Evolutionary conservation across 2,113 vertebrate species (phyloP), one percentile per base, ranked within the genome.

Genomic region (Thymallus thymallus): DNA sequence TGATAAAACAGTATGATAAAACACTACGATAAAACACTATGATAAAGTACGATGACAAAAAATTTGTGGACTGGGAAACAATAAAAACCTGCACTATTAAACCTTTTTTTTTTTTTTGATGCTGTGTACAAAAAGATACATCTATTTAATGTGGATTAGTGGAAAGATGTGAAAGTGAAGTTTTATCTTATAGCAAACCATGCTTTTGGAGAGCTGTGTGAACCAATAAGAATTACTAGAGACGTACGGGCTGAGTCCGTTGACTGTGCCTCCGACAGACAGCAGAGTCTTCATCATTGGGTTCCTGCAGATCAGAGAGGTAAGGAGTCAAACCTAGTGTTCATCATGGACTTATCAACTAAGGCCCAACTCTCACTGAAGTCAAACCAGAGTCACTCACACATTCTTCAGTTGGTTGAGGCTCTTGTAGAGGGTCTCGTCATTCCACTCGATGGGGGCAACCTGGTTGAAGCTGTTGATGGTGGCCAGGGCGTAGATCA

Each of bases 241-340:
- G 20, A 90, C 91, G 82, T 81, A 94, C 93, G 90, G 89, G 71
- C 88, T 94, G 0, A 91, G 76, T 67, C 92, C 94, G 9, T 95
- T 93, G 70, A 89, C 86, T 79, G 86, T 87, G 64, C 95, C 95
- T 82, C 95, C 94, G 2, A 96, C 92, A 0, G 94, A 84, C 60
- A 96, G 87, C 3, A 96, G 87, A 2, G 94, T 96, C 88, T 95
- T 95, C 78, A 96, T 80, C 0, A 81, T 75, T 61, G 79, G 80
- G 3, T 96, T 96, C 46, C 95, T 97, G 30, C 24, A 73, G 73
- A 30, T 71, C 58, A 29, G 0, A 82, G 51, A 74, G 69, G 71
- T 29, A 66, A 12, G 18, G 20, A 23, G 3, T 58, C 48, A 56
- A 14, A 64, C 16, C 1, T 26, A 23, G 16, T 41, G 35, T 41